These are phyloP conservation scores for Diadema setosum DNA, from an alignment of 35 echinoderm and acorn worm genomes.

Conservation along the genomic window DNA sequence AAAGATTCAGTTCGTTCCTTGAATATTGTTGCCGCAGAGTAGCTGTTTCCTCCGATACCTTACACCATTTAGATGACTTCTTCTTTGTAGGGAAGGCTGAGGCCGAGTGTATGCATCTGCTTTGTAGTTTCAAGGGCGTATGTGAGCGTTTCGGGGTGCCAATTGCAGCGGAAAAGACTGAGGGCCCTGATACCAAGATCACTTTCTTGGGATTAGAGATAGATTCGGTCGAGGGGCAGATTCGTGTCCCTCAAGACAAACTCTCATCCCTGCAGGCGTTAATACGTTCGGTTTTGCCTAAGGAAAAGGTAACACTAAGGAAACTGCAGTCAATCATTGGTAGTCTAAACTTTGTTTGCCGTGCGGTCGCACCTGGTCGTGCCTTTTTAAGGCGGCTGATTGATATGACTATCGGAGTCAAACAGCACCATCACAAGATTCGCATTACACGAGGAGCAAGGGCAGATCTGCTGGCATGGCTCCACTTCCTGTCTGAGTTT, in stretches of 20 bases:
- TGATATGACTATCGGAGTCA: not conserved
- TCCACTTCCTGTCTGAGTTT: not conserved
- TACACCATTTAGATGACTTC: slow-evolving; percentile 46
- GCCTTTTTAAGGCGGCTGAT: slow-evolving; percentile 16
- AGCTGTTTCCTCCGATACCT: not conserved
- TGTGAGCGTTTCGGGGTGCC: slow-evolving; percentile 3
- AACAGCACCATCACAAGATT: not conserved
- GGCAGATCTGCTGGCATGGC: not conserved
- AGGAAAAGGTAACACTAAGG: not conserved
- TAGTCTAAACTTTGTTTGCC: slow-evolving; percentile 32
- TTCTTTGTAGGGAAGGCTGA: not conserved
- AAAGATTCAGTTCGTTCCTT: not conserved
- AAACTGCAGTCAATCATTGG: slow-evolving; percentile 28
- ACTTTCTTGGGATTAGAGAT: slow-evolving; percentile 29
- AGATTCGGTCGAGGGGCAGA: not conserved
- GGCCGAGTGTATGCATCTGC: not conserved
- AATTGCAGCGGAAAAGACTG: slow-evolving; percentile 11
- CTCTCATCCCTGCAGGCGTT: not conserved
- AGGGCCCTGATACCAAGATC: not conserved
- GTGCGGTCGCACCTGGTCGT: not conserved
- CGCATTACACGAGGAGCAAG: not conserved
- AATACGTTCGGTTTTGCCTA: not conserved
- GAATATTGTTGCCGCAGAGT: not conserved
- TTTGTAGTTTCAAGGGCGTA: not conserved
- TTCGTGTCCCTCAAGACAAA: slow-evolving; percentile 24